Evolutionary conservation across 2,888 invertebrate species (phyloP), one percentile per base, ranked within the genome.

Genomic region (Brachyptera risi): DNA sequence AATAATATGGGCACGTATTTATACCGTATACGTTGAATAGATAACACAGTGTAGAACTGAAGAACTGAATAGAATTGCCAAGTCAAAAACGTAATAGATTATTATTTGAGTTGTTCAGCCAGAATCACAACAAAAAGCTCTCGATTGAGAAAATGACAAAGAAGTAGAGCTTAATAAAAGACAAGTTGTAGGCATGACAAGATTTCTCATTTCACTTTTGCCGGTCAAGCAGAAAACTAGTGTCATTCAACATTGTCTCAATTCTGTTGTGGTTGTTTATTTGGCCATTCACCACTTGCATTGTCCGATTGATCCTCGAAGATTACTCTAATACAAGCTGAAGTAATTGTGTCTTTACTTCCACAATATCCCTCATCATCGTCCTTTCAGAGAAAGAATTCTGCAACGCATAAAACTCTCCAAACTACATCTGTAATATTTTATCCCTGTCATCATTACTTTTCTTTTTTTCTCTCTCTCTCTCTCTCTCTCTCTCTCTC

Each of bases 371-470:
- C 7, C 47, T 42, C 35, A 21, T 58, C 31, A 19, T 27, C 59
- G 38, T 35, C 23, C 24, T 50, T 21, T 31, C 21, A 37, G 40
- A 38, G 26, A 17, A 13, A 2, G 37, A 17, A 54, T 35, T 54
- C 54, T 23, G 21, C 56, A 40, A 31, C 42, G 31, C 49, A 61
- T 49, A 51, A 61, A 61, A 27, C 58, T 38, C 50, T 50, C 58
- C 42, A 49, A 57, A 27, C 26, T 60, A 27, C 21, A 23, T 31
- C 54, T 56, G 35, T 47, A 56, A 44, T 47, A 56, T 56, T 61
- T 61, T 50, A 61, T 61, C 58, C 50, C 47, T 57, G 61, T 61
- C 61, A 61, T 61, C 60, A 47, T 54, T 49, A 50, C 24, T 42
- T 13, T 50, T 42, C 57, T 38, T 42, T 57, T 56, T 37, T 40